phyloP scores from a whole-genome alignment of 2,113 vertebrate genomes.

The Solea senegalensis region DNA sequence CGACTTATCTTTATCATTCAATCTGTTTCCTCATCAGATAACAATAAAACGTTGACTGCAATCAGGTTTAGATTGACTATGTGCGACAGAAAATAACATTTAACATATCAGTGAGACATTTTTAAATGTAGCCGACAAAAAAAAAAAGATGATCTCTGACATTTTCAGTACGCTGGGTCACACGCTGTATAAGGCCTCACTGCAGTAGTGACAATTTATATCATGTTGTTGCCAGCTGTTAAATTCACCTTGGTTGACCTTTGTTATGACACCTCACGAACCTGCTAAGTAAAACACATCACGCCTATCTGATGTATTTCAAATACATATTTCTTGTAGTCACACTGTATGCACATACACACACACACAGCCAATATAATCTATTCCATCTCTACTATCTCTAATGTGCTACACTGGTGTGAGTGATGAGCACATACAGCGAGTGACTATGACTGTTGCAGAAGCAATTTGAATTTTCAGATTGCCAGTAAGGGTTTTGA shows the following conservation, averaged over 20 bases:
- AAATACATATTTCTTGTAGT: conserved; percentile 17
- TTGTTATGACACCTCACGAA: conserved; percentile 51
- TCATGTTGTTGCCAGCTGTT: conserved; percentile 57
- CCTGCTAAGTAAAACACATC: conserved; percentile 53
- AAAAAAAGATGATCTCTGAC: neutral
- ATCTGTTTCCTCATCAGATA: too few relatives aligned
- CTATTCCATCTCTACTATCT: conserved; percentile 45
- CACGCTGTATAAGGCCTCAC: conserved; percentile 43
- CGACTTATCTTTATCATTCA: too few relatives aligned
- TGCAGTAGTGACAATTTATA: conserved; percentile 50
- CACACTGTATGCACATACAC: conserved; percentile 4
- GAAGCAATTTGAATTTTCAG: conserved; percentile 74
- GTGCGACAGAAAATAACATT: too few relatives aligned
- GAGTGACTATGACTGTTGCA: conserved; percentile 54
- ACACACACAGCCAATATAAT: conserved; percentile 47
- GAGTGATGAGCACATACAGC: conserved; percentile 56
- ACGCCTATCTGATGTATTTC: conserved; percentile 22
- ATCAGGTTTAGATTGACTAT: too few relatives aligned
- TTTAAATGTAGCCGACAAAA: too few relatives aligned
- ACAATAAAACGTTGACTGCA: too few relatives aligned
- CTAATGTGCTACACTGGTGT: conserved; percentile 46
- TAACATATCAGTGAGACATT: too few relatives aligned
- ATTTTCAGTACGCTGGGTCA: neutral
- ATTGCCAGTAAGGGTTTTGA: conserved; percentile 46
- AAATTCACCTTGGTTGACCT: conserved; percentile 63